phyloP scores from a whole-genome alignment of 2,888 invertebrate species.

The Oscheius onirici region DNA sequence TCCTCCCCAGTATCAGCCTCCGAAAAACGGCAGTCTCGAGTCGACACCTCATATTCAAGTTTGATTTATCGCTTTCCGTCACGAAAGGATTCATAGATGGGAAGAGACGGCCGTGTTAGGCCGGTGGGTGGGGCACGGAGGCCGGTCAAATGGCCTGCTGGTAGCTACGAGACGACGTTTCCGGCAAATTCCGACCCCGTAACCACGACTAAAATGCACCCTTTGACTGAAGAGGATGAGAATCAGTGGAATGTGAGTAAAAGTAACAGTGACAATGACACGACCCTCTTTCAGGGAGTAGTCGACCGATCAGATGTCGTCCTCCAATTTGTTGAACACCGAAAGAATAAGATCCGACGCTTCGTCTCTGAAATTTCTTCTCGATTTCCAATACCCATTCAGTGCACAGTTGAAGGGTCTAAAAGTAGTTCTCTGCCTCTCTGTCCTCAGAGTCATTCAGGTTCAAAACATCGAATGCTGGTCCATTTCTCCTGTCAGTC shows the following conservation, averaged over 20 bases:
- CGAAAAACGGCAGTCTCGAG: constrained; percentile 33
- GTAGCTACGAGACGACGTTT: constrained; percentile 50
- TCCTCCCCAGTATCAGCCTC: constrained; percentile 39
- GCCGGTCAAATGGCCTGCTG: constrained; percentile 46
- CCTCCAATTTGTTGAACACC: constrained; percentile 94
- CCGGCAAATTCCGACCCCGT: constrained; percentile 51
- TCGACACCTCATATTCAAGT: constrained; percentile 23
- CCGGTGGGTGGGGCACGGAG: constrained; percentile 46
- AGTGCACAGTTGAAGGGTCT: constrained; percentile 88
- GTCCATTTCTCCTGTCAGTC: constrained; percentile 89
- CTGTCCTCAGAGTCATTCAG: constrained; percentile 18
- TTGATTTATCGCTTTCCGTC: neutral
- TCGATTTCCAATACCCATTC: constrained; percentile 87
- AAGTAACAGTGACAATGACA: no score
- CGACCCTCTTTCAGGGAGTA: constrained; percentile 36
- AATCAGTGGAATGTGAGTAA: constrained; percentile 27
- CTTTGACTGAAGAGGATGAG: constrained; percentile 45
- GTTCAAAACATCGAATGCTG: constrained; percentile 85
- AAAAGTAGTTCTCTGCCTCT: constrained; percentile 43
- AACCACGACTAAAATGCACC: constrained; percentile 51
- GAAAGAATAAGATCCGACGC: constrained; percentile 87
- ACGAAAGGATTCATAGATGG: constrained; percentile 38
- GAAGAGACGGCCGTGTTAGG: constrained; percentile 61
- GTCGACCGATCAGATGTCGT: constrained; percentile 76
- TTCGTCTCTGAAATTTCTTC: constrained; percentile 89